Evolutionary conservation across 1,140 invertebrate genomes (phyloP), one percentile per base, ranked within the genome.

Genomic region (Drosophila obscura): DNA sequence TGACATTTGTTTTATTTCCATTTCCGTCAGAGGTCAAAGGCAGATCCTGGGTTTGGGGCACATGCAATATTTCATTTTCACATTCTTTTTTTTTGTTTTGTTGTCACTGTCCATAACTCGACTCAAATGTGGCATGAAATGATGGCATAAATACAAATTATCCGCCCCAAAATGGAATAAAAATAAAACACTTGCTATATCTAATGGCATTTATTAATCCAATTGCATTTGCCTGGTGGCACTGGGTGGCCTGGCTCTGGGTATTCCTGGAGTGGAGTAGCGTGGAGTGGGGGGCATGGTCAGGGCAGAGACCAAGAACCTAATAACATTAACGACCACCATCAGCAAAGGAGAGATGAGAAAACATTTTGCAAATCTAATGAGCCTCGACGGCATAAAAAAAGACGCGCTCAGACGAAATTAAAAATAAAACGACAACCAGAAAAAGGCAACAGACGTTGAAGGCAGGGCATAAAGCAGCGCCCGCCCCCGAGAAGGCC

Each of bases 321-420:
- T 90, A 90, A 90, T 90, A 90, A 90, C 80, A 90, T 82, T 90
- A 90, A 90, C 77, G 82, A 87, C 83, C 79, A 50, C 73, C 61
- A 63, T 67, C 63, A 55, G 52, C 71, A 9, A 48, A 59, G 48
- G 41, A 57, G 45, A 63, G 55, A 73, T 58, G 68, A 58, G 63
- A 71, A 76, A 90, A 85, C 83, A 90, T 88, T 90, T 82, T 81
- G 88, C 88, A 88, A 84, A 88, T 90, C 83, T 90, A 90, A 90
- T 90, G 88, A 90, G 88, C 88, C 88, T 85, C 73, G 74, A 85
- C 88, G 88, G 88, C 88, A 90, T 90, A 90, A 88, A 88, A 88
- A 88, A 75, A 78, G 57, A 63, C 56, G 53, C 51, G 64, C 67
- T 69, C 74, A 77, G 73, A 80, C 69, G 60, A 90, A 87, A 87